Evolutionary conservation across 2,113 vertebrate species (phyloP).

Genomic region (Ceyx melanurus): DNA sequence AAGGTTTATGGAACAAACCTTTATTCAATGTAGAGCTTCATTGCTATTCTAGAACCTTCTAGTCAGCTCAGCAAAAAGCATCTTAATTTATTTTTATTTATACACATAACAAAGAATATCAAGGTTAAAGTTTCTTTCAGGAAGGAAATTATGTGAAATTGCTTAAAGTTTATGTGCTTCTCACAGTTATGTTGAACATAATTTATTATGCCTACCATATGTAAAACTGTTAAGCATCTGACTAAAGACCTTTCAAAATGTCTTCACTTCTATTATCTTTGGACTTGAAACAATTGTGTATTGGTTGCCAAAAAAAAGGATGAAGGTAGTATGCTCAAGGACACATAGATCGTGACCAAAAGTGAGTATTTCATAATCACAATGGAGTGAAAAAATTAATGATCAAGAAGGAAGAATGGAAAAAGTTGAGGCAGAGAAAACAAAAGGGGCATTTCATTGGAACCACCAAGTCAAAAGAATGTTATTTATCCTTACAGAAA

Average conservation of each 20-base stretch:
- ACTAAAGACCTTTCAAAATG: not conserved
- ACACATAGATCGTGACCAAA: not conserved
- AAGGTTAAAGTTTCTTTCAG: conserved; percentile 39
- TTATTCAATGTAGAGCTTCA: conserved; percentile 7
- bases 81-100: conserved; percentile 41
- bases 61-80: conserved; percentile 15
- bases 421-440: not conserved
- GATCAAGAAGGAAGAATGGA: not conserved
- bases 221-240: not conserved
- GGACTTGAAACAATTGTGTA: not conserved
- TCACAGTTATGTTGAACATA: not conserved
- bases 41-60: not conserved
- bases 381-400: not conserved
- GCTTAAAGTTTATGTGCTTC: conserved; percentile 31
- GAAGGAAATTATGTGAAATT: conserved; percentile 31
- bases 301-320: not conserved
- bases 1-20: conserved; percentile 36
- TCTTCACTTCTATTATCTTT: not conserved
- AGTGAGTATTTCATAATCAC: not conserved
- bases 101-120: not conserved
- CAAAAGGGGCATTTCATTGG: not conserved
- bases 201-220: conserved; percentile 5
- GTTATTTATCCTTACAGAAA: not conserved
- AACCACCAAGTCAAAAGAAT: not conserved
- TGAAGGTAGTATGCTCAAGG: not conserved